Conservation (phyloP, 2,797 vertebrate species). For the Pachyuromys duprasi region DNA sequence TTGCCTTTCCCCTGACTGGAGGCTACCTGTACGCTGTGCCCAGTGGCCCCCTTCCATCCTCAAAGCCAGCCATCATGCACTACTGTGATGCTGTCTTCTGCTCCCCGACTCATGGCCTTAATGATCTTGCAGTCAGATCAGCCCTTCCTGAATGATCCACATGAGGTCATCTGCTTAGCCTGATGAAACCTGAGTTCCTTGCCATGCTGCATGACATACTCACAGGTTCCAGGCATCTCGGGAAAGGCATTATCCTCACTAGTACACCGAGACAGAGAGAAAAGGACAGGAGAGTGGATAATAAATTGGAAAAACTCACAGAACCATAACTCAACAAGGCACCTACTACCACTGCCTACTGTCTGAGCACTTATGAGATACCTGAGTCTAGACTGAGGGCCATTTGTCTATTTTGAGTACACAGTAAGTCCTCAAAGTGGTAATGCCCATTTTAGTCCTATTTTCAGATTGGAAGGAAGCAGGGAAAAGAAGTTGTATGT, state of each 20-base stretch:
- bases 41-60: too few species aligned
- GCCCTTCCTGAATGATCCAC: background rate
- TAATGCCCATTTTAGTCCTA: background rate
- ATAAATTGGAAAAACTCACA: background rate
- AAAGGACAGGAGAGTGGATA: background rate
- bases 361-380: background rate
- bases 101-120: background rate
- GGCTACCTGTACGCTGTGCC: background rate
- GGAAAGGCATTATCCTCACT: background rate
- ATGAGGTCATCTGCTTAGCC: background rate
- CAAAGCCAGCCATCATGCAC: background rate
- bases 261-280: background rate
- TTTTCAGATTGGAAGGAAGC: slow-evolving; percentile 44
- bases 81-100: background rate
- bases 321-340: background rate
- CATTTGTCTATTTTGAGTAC: background rate
- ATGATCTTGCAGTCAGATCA: background rate
- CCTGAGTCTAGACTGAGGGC: background rate
- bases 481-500: background rate
- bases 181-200: background rate
- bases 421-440: background rate
- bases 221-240: background rate
- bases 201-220: background rate
- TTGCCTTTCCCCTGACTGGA: background rate
- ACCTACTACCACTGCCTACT: too few species aligned